Percentiles rank a stretch among this genome's conserved stretches.
phyloP scores from a whole-genome alignment of 2,797 vertebrate genomes.

The Halcyon smyrnensis region DNA sequence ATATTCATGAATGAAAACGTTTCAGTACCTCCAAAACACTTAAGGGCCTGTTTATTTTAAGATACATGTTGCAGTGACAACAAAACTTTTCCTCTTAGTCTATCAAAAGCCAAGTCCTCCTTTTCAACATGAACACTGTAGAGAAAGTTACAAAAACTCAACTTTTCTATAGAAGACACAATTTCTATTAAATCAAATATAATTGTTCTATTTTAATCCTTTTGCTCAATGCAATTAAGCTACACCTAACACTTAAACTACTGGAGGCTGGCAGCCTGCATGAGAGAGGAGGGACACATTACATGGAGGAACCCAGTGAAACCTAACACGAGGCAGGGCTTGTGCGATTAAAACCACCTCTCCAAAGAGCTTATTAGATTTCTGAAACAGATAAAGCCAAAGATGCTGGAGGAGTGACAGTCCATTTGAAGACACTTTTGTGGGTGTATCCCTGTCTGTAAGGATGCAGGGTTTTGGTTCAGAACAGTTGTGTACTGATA shows the following conservation, averaged over 20 bases:
- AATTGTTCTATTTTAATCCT: not conserved
- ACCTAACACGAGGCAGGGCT: not conserved
- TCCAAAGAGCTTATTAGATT: not conserved
- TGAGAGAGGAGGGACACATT: not conserved
- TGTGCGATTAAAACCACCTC: not conserved
- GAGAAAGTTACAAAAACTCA: not conserved
- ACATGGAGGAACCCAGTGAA: not conserved
- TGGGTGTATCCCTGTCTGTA: not conserved
- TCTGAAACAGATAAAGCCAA: not conserved
- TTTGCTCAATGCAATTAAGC: not conserved
- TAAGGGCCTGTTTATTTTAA: not conserved
- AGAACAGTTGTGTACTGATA: not conserved
- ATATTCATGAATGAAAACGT: not conserved
- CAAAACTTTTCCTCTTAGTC: not conserved
- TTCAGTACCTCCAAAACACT: not conserved
- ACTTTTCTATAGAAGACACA: not conserved
- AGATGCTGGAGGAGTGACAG: not conserved
- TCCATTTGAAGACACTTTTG: not conserved
- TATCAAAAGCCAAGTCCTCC: not conserved
- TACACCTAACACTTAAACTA: not conserved
- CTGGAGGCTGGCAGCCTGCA: not conserved
- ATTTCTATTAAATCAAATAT: not conserved
- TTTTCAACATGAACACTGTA: not conserved
- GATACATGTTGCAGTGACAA: not conserved
- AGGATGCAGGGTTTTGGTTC: not conserved